phyloP scores from a whole-genome alignment of 2,113 vertebrate genomes.

The Chlamydotis undulata region DNA sequence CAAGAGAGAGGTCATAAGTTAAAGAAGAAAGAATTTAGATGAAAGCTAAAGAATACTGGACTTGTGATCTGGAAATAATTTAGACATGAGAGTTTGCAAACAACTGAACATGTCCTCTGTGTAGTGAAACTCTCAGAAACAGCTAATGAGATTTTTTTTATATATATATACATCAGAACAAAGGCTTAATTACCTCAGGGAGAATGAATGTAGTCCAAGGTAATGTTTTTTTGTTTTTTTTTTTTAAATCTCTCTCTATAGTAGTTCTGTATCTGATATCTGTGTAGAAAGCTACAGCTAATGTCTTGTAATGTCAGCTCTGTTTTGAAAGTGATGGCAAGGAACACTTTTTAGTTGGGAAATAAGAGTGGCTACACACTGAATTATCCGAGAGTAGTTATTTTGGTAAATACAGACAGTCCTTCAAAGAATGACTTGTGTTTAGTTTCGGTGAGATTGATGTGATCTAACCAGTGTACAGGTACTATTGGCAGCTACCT shows the following conservation, averaged over 20 bases:
- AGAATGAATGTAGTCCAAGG: not conserved
- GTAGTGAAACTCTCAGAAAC: not conserved
- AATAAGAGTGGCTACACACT: not conserved
- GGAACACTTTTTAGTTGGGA: not conserved
- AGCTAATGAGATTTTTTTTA: not conserved
- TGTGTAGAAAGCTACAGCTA: not conserved
- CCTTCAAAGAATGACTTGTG: not conserved
- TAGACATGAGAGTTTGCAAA: not conserved
- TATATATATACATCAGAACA: not conserved
- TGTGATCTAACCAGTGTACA: no score
- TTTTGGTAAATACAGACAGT: not conserved
- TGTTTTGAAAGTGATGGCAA: not conserved
- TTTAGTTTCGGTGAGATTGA: no score
- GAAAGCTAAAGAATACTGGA: not conserved
- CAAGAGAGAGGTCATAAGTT: not conserved
- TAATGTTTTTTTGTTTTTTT: not conserved
- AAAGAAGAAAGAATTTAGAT: not conserved
- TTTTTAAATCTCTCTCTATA: not conserved
- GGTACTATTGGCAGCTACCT: not conserved
- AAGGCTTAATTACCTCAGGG: constrained; percentile 14
- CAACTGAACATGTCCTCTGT: not conserved
- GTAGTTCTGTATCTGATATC: not conserved
- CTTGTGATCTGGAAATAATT: constrained; percentile 2
- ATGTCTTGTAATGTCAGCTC: not conserved
- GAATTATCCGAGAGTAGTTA: not conserved